Base-by-base conservation (phyloP, 2,888 invertebrate species). In the Priocnemis perturbator region DNA sequence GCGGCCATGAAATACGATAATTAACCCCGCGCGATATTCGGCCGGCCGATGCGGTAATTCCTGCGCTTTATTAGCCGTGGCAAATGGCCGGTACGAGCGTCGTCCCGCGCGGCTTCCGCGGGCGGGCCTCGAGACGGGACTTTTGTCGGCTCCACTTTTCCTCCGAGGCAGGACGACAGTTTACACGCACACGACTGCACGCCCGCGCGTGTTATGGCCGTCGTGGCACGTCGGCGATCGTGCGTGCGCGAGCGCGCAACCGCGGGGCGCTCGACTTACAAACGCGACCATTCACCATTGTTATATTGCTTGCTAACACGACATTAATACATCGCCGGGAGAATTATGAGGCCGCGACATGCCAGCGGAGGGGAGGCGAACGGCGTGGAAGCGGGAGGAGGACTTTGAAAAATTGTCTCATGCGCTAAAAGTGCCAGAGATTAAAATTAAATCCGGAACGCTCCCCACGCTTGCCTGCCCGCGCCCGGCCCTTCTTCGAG, bases 291-390 rank as follows among this genome's bases (percentile, higher is more conserved):
- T 78, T 78, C 74, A 69, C 77, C 75, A 83, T 85, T 84, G 84
- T 85, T 83, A 83, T 83, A 86, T 85, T 82, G 83, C 85, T 83
- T 76, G 85, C 81, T 85, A 85, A 85, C 86, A 85, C 85, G 85
- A 83, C 86, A 85, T 85, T 86, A 85, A 85, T 84, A 83, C 85
- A 85, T 85, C 76, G 85, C 69, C 67, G 17, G 68, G 64, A 81
- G 85, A 86, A 79, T 85, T 83, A 85, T 82, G 85, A 79, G 78
- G 66, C 73, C 78, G 76, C 81, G 81, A 77, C 84, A 86, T 77
- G 85, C 77, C 78, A 82, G 9, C 55, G n/a, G 61, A 44, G 56
- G 44, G 26, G 26, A 60, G 23, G 9, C 58, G 56, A 2, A 47
- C 19, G 56, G 23, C n/a, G 14, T 57, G 60, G 23, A 23, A 47